phyloP scores from a whole-genome alignment of 2,797 vertebrate genomes.

The Cichlasoma orientale region DNA sequence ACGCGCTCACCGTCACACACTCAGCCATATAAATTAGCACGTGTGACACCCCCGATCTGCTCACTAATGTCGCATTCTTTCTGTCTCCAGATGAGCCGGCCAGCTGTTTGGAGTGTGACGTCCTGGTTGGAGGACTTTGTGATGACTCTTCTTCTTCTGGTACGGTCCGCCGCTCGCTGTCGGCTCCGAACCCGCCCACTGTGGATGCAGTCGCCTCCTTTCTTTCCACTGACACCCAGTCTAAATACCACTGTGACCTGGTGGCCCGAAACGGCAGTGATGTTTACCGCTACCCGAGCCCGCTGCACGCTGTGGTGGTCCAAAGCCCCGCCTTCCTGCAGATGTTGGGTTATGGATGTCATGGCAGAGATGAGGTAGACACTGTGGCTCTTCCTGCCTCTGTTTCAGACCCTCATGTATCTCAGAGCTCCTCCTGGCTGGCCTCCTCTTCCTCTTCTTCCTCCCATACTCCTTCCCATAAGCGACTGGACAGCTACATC shows the following conservation, averaged over 20 bases:
- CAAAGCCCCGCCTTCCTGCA: constrained; percentile 90
- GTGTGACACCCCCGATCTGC: background rate
- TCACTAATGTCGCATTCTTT: background rate
- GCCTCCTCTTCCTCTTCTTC: constrained; percentile 54
- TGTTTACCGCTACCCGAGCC: constrained; percentile 90
- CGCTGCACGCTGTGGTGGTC: constrained; percentile 89
- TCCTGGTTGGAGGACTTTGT: constrained; percentile 69
- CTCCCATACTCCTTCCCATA: constrained; percentile 71
- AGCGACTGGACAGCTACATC: constrained; percentile 91
- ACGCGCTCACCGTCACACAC: too few species aligned
- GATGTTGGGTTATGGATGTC: constrained; percentile 69
- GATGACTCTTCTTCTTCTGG: constrained; percentile 78
- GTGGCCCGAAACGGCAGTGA: constrained; percentile 88
- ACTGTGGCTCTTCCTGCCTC: constrained; percentile 3
- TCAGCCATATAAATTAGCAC: background rate
- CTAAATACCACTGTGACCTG: constrained; percentile 89
- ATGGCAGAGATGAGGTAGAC: constrained; percentile 70
- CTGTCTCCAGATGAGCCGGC: constrained; percentile 83
- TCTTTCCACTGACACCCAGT: constrained; percentile 79
- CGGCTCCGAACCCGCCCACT: constrained; percentile 80
- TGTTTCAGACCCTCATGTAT: background rate
- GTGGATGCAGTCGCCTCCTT: constrained; percentile 73
- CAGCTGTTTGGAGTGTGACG: constrained; percentile 86
- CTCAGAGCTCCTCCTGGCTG: constrained; percentile 73
- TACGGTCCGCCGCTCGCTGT: constrained; percentile 78